Percentiles rank a stretch among this genome's conserved stretches.
These are phyloP conservation scores for Microtus richardsoni DNA, from an alignment of 2,113 vertebrate species.

Conservation along the genomic window DNA sequence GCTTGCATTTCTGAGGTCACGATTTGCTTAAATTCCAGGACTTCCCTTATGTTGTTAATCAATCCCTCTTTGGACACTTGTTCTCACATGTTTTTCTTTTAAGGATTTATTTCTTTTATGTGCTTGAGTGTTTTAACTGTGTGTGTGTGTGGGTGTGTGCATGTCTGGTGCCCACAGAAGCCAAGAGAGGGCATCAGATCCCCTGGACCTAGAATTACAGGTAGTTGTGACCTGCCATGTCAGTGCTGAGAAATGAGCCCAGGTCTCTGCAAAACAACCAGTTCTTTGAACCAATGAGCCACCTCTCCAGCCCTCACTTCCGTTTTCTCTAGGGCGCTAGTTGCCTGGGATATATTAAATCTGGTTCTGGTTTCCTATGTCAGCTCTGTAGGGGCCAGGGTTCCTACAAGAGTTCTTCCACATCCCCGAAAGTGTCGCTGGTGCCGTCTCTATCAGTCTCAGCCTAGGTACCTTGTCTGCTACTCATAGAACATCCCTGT, in stretches of 20 bases:
- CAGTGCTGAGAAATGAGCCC: background rate
- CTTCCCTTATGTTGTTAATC: conserved; percentile 19
- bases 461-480: background rate
- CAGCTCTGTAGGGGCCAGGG: conserved; percentile 17
- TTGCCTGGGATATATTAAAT: background rate
- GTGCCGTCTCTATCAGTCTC: background rate
- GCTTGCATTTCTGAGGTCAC: background rate
- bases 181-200: background rate
- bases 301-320: background rate
- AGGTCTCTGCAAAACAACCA: background rate
- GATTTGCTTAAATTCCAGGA: conserved; percentile 45
- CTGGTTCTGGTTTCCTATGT: conserved; percentile 12
- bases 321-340: background rate
- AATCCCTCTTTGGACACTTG: conserved; percentile 14
- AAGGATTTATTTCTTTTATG: background rate
- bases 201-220: background rate
- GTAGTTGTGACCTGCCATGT: background rate
- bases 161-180: background rate
- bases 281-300: background rate
- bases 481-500: conserved; percentile 42
- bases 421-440: background rate
- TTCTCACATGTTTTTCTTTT: conserved; percentile 18
- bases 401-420: background rate
- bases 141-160: too few relatives aligned
- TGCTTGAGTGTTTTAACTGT: background rate